Evolutionary conservation across 1,140 invertebrate species (phyloP).

Genomic region (Drosophila ironensis): DNA sequence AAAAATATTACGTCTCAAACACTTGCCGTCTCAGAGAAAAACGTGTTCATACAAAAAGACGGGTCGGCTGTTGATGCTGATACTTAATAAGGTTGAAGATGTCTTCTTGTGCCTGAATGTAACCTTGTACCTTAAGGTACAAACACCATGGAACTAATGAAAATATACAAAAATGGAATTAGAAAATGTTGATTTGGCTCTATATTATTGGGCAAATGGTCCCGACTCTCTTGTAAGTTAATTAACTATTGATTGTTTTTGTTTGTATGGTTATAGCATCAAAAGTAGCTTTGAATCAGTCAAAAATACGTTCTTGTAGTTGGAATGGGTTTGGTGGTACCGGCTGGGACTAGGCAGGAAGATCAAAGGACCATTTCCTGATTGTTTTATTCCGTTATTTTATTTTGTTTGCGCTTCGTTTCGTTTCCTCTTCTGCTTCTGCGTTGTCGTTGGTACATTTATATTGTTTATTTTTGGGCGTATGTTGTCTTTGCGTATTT

Average conservation of each 20-base stretch:
- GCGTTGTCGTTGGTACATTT: constrained; percentile 15
- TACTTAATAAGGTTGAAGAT: too few species aligned
- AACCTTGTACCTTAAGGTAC: too few species aligned
- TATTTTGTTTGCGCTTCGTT: constrained; percentile 68
- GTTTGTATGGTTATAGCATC: constrained; percentile 59
- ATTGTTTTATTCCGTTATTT: constrained; percentile 79
- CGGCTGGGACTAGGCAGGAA: constrained; percentile 19
- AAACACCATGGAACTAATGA: too few species aligned
- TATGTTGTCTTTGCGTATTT: constrained; percentile 72
- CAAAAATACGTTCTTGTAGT: constrained; percentile 37
- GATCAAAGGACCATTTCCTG: constrained; percentile 79
- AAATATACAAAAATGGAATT: too few species aligned
- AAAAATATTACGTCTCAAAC: too few species aligned
- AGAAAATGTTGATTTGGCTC: too few species aligned
- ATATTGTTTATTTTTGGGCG: constrained; percentile 56
- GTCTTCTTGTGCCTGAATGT: too few species aligned
- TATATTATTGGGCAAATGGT: too few species aligned
- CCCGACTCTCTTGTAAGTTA: too few species aligned
- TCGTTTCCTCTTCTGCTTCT: constrained; percentile 5
- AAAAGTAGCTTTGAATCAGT: constrained; percentile 34
- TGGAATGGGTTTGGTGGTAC: constrained; percentile 10
- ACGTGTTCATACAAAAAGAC: too few species aligned
- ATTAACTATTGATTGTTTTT: constrained; percentile 51
- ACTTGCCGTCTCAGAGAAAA: too few species aligned
- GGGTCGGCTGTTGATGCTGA: too few species aligned